A percentile compares a stretch with the other conserved stretches of the same genome.
phyloP scores from a whole-genome alignment of 2,797 vertebrate species.

The Enteromius thamalakanensis region DNA sequence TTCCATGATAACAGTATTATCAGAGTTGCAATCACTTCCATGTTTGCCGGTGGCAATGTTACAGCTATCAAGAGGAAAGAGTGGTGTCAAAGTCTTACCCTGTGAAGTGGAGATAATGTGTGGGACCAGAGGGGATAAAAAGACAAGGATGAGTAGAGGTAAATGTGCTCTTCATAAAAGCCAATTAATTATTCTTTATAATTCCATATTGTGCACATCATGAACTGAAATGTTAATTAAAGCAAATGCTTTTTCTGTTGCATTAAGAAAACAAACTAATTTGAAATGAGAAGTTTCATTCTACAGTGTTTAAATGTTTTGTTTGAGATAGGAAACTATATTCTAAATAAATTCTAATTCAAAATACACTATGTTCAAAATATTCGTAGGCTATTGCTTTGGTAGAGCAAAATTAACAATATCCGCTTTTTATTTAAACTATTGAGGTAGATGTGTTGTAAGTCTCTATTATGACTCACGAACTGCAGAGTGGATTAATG shows the following conservation, averaged over 20 bases:
- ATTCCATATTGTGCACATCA: not conserved
- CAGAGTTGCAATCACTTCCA: constrained; percentile 11
- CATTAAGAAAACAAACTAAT: no score
- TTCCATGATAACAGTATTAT: not conserved
- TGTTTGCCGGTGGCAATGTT: not conserved
- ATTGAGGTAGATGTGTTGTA: no score
- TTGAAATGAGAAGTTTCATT: no score
- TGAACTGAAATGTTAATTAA: not conserved
- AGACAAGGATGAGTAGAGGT: not conserved
- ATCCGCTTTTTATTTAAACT: no score
- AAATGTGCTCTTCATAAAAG: not conserved
- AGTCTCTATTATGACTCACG: no score
- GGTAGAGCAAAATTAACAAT: no score
- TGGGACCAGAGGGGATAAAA: not conserved
- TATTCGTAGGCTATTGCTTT: no score
- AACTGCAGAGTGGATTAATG: no score
- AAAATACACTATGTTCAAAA: no score
- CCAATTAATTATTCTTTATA: not conserved
- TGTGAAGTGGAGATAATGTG: not conserved
- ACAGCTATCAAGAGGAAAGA: not conserved
- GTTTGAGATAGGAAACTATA: no score
- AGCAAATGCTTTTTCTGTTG: not conserved
- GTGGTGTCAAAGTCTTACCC: not conserved
- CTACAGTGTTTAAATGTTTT: no score
- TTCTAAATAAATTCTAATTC: no score